Conservation (phyloP, 2,797 vertebrate genomes). For the Lepilemur septentrionalis region DNA sequence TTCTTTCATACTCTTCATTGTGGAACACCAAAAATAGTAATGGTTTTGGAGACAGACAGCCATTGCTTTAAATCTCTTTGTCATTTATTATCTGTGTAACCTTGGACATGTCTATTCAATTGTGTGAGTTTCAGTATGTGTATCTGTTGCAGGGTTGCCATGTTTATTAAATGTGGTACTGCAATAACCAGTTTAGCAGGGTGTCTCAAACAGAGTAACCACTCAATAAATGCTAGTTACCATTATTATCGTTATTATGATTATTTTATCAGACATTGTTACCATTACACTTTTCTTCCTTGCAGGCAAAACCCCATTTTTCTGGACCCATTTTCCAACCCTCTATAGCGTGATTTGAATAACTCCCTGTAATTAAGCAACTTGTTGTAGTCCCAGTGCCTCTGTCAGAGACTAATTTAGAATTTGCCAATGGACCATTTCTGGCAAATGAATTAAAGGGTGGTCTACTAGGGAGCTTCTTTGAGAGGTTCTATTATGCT, state of each 20-base stretch:
- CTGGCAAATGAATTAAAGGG: neutral
- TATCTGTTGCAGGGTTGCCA: neutral
- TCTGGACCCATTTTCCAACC: neutral
- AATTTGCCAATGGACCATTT: neutral
- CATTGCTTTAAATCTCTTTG: neutral
- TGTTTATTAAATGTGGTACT: neutral
- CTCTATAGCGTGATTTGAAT: neutral
- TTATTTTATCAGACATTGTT: neutral
- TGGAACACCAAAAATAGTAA: neutral
- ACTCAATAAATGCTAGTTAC: neutral
- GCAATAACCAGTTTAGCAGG: neutral
- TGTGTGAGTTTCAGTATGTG: neutral
- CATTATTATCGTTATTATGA: neutral
- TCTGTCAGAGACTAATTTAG: neutral
- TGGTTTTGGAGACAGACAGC: neutral
- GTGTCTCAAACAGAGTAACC: neutral
- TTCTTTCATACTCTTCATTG: neutral
- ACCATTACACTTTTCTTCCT: neutral
- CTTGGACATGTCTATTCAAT: neutral
- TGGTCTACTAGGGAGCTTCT: neutral
- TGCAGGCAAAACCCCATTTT: neutral
- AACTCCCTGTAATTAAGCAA: neutral
- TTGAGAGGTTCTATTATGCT: neutral
- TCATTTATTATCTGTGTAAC: neutral
- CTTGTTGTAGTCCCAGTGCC: neutral